Conservation (phyloP, 2,888 invertebrate species). For the Lasiommata megera region DNA sequence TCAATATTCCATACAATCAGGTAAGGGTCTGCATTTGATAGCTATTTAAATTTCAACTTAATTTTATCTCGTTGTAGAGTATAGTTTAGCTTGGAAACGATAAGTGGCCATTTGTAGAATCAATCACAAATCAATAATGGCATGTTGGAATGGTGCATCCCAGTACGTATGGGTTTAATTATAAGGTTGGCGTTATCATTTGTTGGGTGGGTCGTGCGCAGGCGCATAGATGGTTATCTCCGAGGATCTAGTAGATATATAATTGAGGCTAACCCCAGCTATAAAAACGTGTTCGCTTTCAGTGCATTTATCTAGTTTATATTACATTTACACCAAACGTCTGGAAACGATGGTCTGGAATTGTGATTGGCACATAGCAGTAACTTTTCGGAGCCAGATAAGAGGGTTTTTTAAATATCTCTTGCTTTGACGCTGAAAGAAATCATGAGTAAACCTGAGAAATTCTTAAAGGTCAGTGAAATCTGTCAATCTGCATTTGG, state of each 20-base stretch:
- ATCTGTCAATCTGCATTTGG: too few species aligned
- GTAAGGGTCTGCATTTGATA: conserved; percentile 5
- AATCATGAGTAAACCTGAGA: too few species aligned
- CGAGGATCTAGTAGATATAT: conserved; percentile 1
- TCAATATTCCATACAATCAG: conserved; percentile 27
- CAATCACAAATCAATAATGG: conserved; percentile 76
- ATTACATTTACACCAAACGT: too few species aligned
- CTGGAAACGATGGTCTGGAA: too few species aligned
- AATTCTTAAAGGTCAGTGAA: too few species aligned
- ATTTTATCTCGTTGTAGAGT: neutral
- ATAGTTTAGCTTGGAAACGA: neutral
- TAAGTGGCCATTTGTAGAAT: conserved; percentile 48
- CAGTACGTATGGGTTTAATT: conserved; percentile 67
- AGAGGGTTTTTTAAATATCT: too few species aligned
- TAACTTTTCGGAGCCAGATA: too few species aligned
- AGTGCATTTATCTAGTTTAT: neutral
- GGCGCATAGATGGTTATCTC: conserved; percentile 37
- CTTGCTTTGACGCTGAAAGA: too few species aligned
- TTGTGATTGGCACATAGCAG: too few species aligned
- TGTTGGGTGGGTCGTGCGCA: conserved; percentile 45
- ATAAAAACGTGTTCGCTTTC: neutral
- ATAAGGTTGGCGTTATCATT: conserved; percentile 62
- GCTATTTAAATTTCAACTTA: conserved; percentile 7
- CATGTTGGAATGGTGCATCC: conserved; percentile 58
- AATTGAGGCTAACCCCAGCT: neutral